phyloP scores from a whole-genome alignment of 2,888 invertebrate genomes.

The Hartigia nigra region DNA sequence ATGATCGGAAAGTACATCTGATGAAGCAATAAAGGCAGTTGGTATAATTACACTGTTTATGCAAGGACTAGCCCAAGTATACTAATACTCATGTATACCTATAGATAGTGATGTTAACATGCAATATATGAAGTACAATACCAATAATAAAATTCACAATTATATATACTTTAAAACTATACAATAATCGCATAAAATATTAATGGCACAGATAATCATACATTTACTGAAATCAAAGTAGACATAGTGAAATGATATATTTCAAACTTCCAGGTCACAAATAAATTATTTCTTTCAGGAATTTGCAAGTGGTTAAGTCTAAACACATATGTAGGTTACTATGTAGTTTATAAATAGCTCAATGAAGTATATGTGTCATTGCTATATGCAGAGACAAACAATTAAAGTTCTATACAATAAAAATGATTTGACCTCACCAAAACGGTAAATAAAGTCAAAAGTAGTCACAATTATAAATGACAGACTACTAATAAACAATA shows the following conservation, averaged over 20 bases:
- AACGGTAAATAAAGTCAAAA: background rate
- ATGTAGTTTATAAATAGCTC: slow-evolving; percentile 18
- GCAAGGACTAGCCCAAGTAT: background rate
- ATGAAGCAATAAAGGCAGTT: slow-evolving; percentile 5
- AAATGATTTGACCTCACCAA: background rate
- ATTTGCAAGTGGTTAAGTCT: slow-evolving; percentile 11
- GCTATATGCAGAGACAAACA: slow-evolving; percentile 10
- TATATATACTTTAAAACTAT: background rate
- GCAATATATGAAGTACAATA: background rate
- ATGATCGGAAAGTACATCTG: background rate
- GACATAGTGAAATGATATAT: background rate
- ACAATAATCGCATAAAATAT: background rate
- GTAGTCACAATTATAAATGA: background rate
- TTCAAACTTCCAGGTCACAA: background rate
- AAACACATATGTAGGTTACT: slow-evolving; percentile 16
- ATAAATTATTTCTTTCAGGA: slow-evolving; percentile 7
- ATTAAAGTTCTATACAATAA: background rate
- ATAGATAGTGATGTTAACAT: background rate
- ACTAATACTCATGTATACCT: background rate
- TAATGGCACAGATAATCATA: background rate
- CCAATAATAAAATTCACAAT: background rate
- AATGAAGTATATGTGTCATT: slow-evolving; percentile 1
- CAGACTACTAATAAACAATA: background rate
- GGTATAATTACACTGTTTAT: slow-evolving; percentile 3
- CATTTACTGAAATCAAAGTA: background rate